phyloP scores from a whole-genome alignment of 1,140 invertebrate species.

The Sesamia nonagrioides region DNA sequence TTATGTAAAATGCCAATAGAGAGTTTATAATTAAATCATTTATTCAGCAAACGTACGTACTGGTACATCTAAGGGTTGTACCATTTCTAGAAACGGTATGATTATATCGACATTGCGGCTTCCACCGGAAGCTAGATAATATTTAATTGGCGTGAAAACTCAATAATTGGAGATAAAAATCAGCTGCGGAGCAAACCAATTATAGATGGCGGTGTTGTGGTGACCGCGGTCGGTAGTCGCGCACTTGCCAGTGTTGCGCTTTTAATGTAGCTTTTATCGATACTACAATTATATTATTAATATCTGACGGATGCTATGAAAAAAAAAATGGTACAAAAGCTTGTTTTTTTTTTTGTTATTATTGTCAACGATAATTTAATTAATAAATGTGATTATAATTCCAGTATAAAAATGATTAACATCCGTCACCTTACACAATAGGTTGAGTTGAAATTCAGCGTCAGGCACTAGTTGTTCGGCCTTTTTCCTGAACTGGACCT shows the following conservation, averaged over 20 bases:
- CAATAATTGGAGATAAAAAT: slow-evolving; percentile 87
- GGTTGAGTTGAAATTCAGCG: no score
- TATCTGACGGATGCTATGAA: no score
- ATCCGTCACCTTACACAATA: no score
- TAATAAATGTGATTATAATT: no score
- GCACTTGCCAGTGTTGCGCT: slow-evolving; percentile 58
- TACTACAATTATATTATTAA: background rate
- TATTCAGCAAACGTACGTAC: slow-evolving; percentile 48
- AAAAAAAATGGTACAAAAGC: no score
- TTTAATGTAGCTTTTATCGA: slow-evolving; percentile 43
- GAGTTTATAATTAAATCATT: slow-evolving; percentile 43
- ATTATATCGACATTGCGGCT: slow-evolving; percentile 69
- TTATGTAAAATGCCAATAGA: slow-evolving; percentile 13
- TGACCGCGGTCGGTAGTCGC: slow-evolving; percentile 59
- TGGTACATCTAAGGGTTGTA: slow-evolving; percentile 43
- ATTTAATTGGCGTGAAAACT: slow-evolving; percentile 87
- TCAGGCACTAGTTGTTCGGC: no score
- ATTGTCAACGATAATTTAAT: no score
- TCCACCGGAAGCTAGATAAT: slow-evolving; percentile 82
- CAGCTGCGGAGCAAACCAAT: slow-evolving; percentile 79
- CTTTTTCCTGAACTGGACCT: no score
- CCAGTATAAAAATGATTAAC: no score
- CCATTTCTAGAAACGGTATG: slow-evolving; percentile 64
- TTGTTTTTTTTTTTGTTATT: no score
- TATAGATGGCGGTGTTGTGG: slow-evolving; percentile 76